Evolutionary conservation across 1,140 invertebrate species (phyloP), one percentile per base, ranked within the genome.

Genomic region (Pseudomyrmex concolor): DNA sequence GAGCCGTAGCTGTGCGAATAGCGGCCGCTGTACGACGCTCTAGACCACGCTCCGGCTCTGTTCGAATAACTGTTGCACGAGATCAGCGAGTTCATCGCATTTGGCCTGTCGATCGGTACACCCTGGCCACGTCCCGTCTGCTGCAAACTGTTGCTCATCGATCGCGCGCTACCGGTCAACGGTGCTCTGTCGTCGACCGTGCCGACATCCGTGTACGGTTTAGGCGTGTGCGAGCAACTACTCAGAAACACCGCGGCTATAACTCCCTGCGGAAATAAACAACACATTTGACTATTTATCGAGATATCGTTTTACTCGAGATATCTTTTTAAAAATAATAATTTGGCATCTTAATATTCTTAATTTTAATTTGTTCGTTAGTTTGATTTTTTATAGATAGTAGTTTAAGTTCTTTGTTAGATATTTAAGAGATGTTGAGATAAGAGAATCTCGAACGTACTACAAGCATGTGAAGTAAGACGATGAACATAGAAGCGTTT

Each of bases 21-120:
- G n/a, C 95, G 88, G 0, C 93, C 93, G 73, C 91, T 94, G 85
- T 92, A 94, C 1, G 93, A 94, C 0, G 94, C 91, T 17, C 94
- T 86, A 19, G 95, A 94, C 95, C 96, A 96, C 0, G 95, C 95
- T 86, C 96, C 95, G 1, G 96, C 95, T 54, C 96, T 95, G 90
- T 96, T 97, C 90, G 97, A 97, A 93, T 96, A 97, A 92, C 96
- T 97, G 92, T 96, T 97, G 94, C 96, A 97, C 0, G 96, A 96
- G 67, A 97, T 96, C 71, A 97, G 93, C 74, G 96, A 96, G 93
- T 96, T 96, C 96, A 96, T 96, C 25, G 95, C 96, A 12, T 95
- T 95, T 3, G 96, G 96, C 19, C 96, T 93, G 45, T 91, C 91
- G 72, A 91, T 90, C 54, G 89, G 89, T 9, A 89, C 89, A 68